Base-by-base conservation (phyloP, 2,888 invertebrate species). In the Ormyrus labotus region DNA sequence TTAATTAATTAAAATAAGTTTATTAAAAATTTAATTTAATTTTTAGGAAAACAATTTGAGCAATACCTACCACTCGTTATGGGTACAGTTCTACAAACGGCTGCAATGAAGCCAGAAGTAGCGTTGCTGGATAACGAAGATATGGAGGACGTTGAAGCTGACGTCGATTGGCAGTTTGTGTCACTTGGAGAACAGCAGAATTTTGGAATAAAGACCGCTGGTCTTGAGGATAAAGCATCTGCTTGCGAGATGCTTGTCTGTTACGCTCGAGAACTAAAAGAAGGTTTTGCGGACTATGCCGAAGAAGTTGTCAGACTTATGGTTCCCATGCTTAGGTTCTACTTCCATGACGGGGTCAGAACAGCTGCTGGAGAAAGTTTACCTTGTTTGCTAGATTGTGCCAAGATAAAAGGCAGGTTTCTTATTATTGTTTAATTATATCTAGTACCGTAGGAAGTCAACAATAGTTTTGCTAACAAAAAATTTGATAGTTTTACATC, bases 231-330 rank as follows among this genome's bases (percentile, higher is more conserved):
- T 91, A 99, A 98, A 90, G 97, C 98, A 0, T 97, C 97, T 1
- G 98, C 98, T 0, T 98, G 98, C 90, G 97, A 97, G 91, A 98
- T 98, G 98, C 92, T 98, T 77, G 97, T 98, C 9, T 98, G 98
- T 90, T 98, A 98, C 88, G 98, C 98, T 0, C 93, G 97, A 50
- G 98, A 98, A 91, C 92, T 98, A 78, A 98, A 98, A 89, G 97
- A 97, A 87, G 96, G 95, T 4, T 96, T 93, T 82, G 92, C 92
- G 3, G 91, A 91, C 84, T 93, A 93, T 88, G 95, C 96, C 4
- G 96, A 97, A 89, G 95, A 94, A 87, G 95, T 96, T 2, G 96
- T 96, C 0, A 94, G 95, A 87, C 92, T 96, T 61, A 96, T 96
- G 95, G 95, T 96, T 82, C 96, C 96, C 0, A 94, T 97, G 94